Base-by-base conservation (phyloP, 2,888 invertebrate genomes). In the Corythucha ciliata region DNA sequence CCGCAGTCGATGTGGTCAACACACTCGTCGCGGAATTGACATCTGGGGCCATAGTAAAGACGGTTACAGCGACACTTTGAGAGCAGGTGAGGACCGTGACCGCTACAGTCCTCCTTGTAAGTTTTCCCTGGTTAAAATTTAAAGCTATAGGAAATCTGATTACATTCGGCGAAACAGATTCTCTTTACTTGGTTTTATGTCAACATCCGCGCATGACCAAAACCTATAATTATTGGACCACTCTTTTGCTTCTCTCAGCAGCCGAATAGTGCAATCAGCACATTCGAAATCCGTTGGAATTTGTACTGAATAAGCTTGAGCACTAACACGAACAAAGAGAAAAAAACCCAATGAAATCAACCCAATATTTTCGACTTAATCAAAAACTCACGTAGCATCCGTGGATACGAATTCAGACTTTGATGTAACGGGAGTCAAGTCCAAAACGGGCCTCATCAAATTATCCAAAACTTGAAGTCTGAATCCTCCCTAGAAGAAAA, bases 141-240 rank as follows among this genome's bases (percentile, higher is more conserved):
- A 45, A 29, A 53, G 14, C 37, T 27, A 21, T 24, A 40, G 39
- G 26, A 18, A 10, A 42, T 25, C 21, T 14, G 18, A 37, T n/a
- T 7, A 40, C 16, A 46, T 46, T 46, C n/a, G 20, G 14, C 16
- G n/a, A 14, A 20, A 42, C 6, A 42, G 26, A n/a, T n/a, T n/a
- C n/a, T 33, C 63, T 65, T 61, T 60, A 64, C 65, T 61, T 46
- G 62, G 61, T 44, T 68, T 64, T 54, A 94, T 85, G 64, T 92
- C 89, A 48, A 96, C 84, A 69, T 96, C 94, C 2, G 93, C 86
- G 66, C 96, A 96, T 1, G 91, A 91, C 90, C 91, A 93, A 73
- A 96, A 94, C 57, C 83, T 73, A 70, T 93, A 94, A 62, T 74
- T 77, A 49, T 75, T 71, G 0, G 82, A 79, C 91, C 92, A 94